A percentile compares a stretch with the other conserved stretches of the same genome.
These are phyloP conservation scores for Gnathonemus longibarbis DNA, from an alignment of 2,113 vertebrate genomes.

Conservation along the genomic window DNA sequence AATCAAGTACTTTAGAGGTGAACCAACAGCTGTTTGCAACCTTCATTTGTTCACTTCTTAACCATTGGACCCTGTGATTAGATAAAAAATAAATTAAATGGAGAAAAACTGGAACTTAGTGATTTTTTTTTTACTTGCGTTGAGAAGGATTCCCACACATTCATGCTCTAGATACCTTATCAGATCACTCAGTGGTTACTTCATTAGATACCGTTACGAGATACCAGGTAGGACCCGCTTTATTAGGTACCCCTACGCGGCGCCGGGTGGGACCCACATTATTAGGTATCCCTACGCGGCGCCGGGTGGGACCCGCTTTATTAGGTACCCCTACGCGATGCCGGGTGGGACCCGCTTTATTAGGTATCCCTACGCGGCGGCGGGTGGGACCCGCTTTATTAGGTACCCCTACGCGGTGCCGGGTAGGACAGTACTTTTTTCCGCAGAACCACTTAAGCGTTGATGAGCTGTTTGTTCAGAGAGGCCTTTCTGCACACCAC, in stretches of 20 bases:
- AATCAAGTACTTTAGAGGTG: background rate
- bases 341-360: no score
- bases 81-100: background rate
- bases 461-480: background rate
- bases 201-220: background rate
- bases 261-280: no score
- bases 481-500: background rate
- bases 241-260: no score
- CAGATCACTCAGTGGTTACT: background rate
- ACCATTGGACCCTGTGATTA: background rate
- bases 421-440: background rate
- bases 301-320: fast-evolving
- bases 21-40: background rate
- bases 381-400: no score
- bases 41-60: background rate
- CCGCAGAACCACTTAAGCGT: background rate
- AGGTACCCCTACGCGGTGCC: no score
- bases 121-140: background rate
- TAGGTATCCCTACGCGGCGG: fast-evolving
- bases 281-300: no score
- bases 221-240: background rate
- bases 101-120: background rate
- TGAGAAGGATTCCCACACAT: background rate
- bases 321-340: no score
- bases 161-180: background rate